Evolutionary conservation across 2,888 invertebrate genomes (phyloP).

Genomic region (Urechis unicinctus): DNA sequence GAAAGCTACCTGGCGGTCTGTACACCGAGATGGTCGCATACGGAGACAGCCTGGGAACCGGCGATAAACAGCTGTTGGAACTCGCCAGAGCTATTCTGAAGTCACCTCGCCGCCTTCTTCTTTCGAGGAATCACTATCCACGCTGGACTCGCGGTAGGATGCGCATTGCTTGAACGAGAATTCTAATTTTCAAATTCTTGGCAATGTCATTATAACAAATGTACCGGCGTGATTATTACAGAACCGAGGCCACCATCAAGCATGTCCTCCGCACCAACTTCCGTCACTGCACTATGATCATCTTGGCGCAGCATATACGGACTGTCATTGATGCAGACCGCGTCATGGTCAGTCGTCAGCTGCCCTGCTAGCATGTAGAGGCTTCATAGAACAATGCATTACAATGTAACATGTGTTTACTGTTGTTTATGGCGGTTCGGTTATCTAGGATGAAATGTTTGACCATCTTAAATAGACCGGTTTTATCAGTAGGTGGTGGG

Average conservation of each 20-base stretch:
- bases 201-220: too few relatives aligned
- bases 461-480: too few relatives aligned
- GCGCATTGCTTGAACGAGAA: too few relatives aligned
- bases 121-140: too few relatives aligned
- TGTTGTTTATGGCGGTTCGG: too few relatives aligned
- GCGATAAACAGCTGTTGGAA: not conserved
- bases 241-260: not conserved
- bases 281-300: not conserved
- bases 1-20: not conserved
- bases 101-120: too few relatives aligned
- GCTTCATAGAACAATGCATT: too few relatives aligned
- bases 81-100: not conserved
- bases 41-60: not conserved
- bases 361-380: too few relatives aligned
- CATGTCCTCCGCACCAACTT: not conserved
- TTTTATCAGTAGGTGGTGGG: not conserved
- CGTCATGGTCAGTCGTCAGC: not conserved
- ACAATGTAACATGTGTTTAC: too few relatives aligned
- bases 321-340: not conserved
- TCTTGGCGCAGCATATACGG: not conserved
- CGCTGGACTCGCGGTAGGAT: too few relatives aligned
- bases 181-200: not conserved
- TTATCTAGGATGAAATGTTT: too few relatives aligned
- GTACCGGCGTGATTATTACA: too few relatives aligned
- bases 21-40: not conserved